Evolutionary conservation across 2,888 invertebrate genomes (phyloP), one percentile per base, ranked within the genome.

Genomic region (Rhingia rostrata): DNA sequence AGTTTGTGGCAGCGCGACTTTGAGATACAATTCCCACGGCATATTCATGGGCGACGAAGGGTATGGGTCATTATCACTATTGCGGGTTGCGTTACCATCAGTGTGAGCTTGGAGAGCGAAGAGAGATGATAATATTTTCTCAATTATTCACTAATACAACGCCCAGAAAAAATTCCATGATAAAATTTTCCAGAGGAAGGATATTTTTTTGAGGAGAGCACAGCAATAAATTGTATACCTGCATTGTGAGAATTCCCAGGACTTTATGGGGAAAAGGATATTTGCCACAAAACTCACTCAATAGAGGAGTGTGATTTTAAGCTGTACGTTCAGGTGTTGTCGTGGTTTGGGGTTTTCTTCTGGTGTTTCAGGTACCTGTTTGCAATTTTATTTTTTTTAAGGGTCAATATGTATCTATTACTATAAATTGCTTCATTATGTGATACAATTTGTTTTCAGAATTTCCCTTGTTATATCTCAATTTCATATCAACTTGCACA

Each of bases 241-340:
- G 83, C 78, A 73, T 67, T 78, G 58, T 69, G 78, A 73, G 78
- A 79, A 83, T 78, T 79, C 83, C 83, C 83, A 78, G 83, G 69
- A 83, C 73, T 56, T 7, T 6, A 7, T 35, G 37, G 9, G 63
- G 49, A 60, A 41, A 49, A 58, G 41, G 67, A 77, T n/a, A 54
- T 61, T 72, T 22, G 30, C 35, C 9, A 43, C 53, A 33, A 51
- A 22, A 6, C 37, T 7, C 7, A 61, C 9, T 41, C 51, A 72
- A 43, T 22, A 4, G 12, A 33, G 33, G 67, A 45, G 45, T 67
- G 45, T 45, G 9, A 49, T 37, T 53, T 47, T n/a, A n/a, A 43
- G 22, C 22, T 12, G 4, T n/a, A 33, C 39, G 10, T 33, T 22
- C 14, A 32, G 22, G n/a, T 9, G 22, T 22, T 22, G 22, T 22